Evolutionary conservation across 92 coral and sea anemone genomes (phyloP).

Genomic region (Chrysogorgia sp.): DNA sequence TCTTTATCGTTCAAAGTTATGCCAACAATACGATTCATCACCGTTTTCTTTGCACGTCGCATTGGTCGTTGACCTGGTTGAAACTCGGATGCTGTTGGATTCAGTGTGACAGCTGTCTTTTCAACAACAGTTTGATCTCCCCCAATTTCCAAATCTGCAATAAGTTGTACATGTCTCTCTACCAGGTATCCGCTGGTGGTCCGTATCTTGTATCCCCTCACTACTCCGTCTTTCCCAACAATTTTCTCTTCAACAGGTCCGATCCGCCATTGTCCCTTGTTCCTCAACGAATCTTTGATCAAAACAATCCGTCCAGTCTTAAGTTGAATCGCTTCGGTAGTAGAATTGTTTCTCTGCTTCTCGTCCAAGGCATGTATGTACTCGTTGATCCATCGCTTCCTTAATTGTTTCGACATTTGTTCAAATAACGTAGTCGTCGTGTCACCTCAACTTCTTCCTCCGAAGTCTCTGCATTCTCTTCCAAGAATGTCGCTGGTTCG

Average conservation of each 20-base stretch:
- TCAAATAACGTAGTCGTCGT: not conserved
- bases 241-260: constrained; percentile 7
- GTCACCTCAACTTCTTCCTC: constrained; percentile 6
- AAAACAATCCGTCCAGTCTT: not conserved
- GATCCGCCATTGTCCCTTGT: constrained; percentile 8
- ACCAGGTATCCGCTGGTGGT: not conserved
- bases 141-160: not conserved
- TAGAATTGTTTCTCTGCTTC: not conserved
- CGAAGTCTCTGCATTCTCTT: not conserved
- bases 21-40: too few species aligned
- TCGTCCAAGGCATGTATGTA: constrained; percentile 4
- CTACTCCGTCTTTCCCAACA: constrained; percentile 14
- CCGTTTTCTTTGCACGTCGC: too few species aligned
- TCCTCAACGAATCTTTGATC: constrained; percentile 23
- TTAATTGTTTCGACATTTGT: constrained; percentile 7
- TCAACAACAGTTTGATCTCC: too few species aligned
- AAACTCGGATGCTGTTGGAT: too few species aligned
- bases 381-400: constrained; percentile 12
- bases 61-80: too few species aligned
- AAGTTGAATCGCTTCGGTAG: not conserved
- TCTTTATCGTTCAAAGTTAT: too few species aligned
- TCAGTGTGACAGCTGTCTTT: too few species aligned
- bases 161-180: not conserved
- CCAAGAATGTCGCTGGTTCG: constrained; percentile 4
- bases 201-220: not conserved